Evolutionary conservation across 2,888 invertebrate species (phyloP), one percentile per base, ranked within the genome.

Genomic region (Drosophila differens): DNA sequence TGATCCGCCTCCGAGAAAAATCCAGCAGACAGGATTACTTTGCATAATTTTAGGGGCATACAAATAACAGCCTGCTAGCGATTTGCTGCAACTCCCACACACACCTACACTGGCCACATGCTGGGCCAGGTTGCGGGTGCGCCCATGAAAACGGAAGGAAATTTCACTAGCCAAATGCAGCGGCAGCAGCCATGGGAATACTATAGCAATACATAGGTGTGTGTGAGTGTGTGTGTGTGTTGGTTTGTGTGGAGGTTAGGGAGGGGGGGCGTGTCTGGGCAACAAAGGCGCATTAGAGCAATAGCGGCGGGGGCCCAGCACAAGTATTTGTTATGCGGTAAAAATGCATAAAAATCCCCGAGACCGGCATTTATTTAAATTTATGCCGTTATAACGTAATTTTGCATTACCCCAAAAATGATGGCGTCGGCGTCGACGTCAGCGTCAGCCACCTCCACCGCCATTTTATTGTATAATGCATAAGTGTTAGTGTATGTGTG

Each of bases 311-410:
- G 72, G 54, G 35, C 54, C 74, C 69, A 81, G 77, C 85, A 85
- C 86, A 87, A 89, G 89, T 89, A 91, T 89, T 92, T 92, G 93
- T 92, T 92, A 92, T 92, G 92, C 92, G 89, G 92, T 91, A 92
- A 92, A 90, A 91, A 92, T 92, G 92, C 89, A 91, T 91, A 91
- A 93, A 93, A 93, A 92, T 93, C 92, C 92, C 92, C 92, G 89
- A 92, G 92, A 91, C 93, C 93, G 93, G 92, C 93, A 92, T 93
- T 93, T 93, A 93, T 93, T 93, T 93, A 93, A 93, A 93, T 93
- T 93, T 93, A 93, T 93, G 91, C 93, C 89, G 90, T 88, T 85
- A 87, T 89, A 93, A 92, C 92, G 91, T 92, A 91, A 92, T 92
- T 91, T 92, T 92, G 92, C 91, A 91, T 91, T 87, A 90, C 87